Evolutionary conservation across 2,797 vertebrate genomes (phyloP).

Genomic region (Ptychobarbus kaznakovi): DNA sequence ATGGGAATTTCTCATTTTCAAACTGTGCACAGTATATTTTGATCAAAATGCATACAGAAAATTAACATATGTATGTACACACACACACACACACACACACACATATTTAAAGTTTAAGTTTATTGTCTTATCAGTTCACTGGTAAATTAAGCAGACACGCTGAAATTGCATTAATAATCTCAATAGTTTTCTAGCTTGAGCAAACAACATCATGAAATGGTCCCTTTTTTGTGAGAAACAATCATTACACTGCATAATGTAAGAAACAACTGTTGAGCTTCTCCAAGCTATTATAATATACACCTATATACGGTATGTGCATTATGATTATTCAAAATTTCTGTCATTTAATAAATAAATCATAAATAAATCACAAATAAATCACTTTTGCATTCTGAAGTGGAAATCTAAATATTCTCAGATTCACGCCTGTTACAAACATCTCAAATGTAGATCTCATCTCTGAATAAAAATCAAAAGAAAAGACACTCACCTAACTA

Average conservation of each 20-base stretch:
- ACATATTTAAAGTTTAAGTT: neutral
- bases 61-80: neutral
- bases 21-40: neutral
- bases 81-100: neutral
- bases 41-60: neutral
- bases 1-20: neutral
- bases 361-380: too few relatives aligned
- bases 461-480: neutral
- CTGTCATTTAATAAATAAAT: neutral
- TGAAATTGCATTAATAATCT: neutral
- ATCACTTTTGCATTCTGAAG: neutral
- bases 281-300: neutral
- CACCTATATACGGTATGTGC: neutral
- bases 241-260: neutral
- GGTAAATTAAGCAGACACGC: neutral
- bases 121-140: neutral
- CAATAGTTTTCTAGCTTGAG: neutral
- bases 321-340: too few relatives aligned
- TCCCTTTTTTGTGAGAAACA: too few relatives aligned
- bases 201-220: neutral
- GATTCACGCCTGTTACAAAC: neutral
- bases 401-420: neutral
- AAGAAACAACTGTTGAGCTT: neutral
- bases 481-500: slow-evolving; percentile 10
- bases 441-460: neutral